These are phyloP conservation scores for Natrix natrix DNA, from an alignment of 2,797 vertebrate species.

Conservation along the genomic window DNA sequence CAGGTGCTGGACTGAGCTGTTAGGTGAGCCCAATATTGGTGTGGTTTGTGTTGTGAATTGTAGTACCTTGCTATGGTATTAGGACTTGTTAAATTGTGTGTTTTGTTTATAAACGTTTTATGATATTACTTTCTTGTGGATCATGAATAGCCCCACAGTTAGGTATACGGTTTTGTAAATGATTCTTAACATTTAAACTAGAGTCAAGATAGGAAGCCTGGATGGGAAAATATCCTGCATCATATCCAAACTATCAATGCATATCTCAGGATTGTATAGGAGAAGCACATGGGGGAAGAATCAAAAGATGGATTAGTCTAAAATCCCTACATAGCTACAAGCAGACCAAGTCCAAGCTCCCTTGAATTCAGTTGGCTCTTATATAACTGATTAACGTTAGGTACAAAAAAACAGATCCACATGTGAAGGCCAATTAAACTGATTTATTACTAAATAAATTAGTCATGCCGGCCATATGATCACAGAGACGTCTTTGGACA, in stretches of 20 bases:
- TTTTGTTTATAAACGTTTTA: neutral
- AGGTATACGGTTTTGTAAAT: neutral
- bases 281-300: too few relatives aligned
- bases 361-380: too few relatives aligned
- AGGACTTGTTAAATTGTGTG: neutral
- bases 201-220: neutral
- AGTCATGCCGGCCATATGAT: too few relatives aligned
- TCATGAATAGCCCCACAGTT: neutral
- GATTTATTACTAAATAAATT: neutral
- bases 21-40: neutral
- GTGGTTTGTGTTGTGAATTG: neutral
- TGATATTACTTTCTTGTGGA: neutral
- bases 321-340: too few relatives aligned
- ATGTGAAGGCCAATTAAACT: neutral
- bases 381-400: too few relatives aligned
- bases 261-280: neutral
- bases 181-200: neutral
- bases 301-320: too few relatives aligned
- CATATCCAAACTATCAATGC: neutral
- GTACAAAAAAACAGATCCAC: too few relatives aligned
- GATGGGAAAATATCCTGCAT: neutral
- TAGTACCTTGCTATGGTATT: neutral
- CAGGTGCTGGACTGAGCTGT: too few relatives aligned
- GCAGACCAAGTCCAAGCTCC: too few relatives aligned
- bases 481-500: too few relatives aligned